Conservation (phyloP, 2,888 invertebrate species). For the Seira sanloemensis region DNA sequence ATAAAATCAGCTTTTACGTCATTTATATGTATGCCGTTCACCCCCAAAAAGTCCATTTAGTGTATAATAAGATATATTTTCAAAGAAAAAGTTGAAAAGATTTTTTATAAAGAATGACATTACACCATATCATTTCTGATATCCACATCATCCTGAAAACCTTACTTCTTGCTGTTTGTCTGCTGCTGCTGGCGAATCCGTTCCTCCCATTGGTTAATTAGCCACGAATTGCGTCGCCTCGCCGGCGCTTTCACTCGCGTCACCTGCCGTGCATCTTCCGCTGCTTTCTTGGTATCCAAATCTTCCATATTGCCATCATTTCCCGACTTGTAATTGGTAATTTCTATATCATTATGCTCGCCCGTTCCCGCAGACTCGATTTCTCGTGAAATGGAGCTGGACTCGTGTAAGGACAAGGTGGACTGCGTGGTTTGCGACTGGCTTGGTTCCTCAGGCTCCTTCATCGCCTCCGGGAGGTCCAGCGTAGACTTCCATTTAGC, state of each 20-base stretch:
- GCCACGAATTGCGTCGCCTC: constrained; percentile 65
- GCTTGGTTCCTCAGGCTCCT: constrained; percentile 38
- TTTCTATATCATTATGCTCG: background rate
- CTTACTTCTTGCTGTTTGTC: constrained; percentile 59
- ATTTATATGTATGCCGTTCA: no score
- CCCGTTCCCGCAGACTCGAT: background rate
- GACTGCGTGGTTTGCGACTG: constrained; percentile 41
- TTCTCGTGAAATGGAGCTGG: background rate
- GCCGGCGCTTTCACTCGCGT: constrained; percentile 48
- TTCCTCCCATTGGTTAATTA: constrained; percentile 70
- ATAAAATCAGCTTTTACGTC: no score
- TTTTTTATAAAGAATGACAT: no score
- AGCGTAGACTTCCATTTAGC: constrained; percentile 70
- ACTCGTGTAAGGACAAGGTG: constrained; percentile 15
- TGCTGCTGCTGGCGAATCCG: constrained; percentile 68
- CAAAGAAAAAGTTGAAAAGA: no score
- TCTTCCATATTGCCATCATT: constrained; percentile 8
- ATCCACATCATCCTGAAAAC: no score
- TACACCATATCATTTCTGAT: no score
- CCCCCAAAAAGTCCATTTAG: no score
- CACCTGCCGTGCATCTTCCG: constrained; percentile 50
- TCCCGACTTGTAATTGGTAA: background rate
- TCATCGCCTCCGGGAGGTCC: constrained; percentile 57
- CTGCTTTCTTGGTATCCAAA: constrained; percentile 11
- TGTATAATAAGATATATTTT: no score